Conservation (phyloP, 2,797 vertebrate species). For the Danio tinwini region DNA sequence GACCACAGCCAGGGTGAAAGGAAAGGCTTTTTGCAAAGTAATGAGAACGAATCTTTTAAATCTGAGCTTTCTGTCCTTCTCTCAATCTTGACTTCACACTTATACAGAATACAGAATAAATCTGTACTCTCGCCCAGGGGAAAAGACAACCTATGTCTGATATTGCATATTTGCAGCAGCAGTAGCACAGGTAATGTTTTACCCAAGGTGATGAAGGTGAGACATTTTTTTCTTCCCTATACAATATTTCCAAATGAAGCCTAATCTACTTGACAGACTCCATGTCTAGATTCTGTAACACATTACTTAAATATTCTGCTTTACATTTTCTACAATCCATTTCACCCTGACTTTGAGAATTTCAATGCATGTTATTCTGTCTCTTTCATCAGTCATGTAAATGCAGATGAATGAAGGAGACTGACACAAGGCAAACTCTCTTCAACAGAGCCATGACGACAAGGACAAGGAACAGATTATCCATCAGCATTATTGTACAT, state of each 20-base stretch:
- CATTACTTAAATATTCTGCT: slow-evolving; percentile 3
- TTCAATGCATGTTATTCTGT: not conserved
- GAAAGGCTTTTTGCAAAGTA: not conserved
- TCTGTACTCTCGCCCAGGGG: not conserved
- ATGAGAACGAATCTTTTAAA: slow-evolving; percentile 9
- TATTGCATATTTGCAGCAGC: not conserved
- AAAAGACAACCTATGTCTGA: not conserved
- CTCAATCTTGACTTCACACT: not conserved
- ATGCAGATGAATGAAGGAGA: slow-evolving; percentile 33
- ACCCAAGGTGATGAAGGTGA: too few species aligned
- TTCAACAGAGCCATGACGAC: slow-evolving; percentile 4
- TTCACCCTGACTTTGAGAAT: not conserved
- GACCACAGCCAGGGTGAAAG: not conserved
- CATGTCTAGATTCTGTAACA: not conserved
- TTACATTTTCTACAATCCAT: not conserved
- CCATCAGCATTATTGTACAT: slow-evolving; percentile 24
- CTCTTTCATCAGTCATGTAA: slow-evolving; percentile 21
- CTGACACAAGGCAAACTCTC: slow-evolving; percentile 6
- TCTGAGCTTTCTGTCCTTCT: not conserved
- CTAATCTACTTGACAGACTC: slow-evolving; percentile 5
- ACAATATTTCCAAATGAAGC: not conserved
- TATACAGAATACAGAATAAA: slow-evolving; percentile 28
- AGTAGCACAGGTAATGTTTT: slow-evolving; percentile 3
- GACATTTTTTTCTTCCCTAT: not conserved
- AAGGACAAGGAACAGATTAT: slow-evolving; percentile 25